Percentiles rank a stretch among this genome's conserved stretches.
Evolutionary conservation across 1,140 invertebrate species (phyloP).

Genomic region (Drosophila varians): DNA sequence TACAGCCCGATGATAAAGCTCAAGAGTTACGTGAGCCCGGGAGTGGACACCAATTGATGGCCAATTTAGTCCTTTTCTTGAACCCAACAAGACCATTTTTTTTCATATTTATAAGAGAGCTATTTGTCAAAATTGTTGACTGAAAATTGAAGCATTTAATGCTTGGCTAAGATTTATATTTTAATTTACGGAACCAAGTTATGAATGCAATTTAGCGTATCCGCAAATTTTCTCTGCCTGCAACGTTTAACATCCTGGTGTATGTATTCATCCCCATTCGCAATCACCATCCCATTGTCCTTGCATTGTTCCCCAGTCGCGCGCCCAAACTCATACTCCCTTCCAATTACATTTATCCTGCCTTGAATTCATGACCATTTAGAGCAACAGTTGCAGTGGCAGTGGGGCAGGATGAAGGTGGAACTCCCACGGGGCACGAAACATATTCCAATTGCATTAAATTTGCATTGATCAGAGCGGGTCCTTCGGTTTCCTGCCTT

Average conservation of each 20-base stretch:
- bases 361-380: slow-evolving; percentile 5
- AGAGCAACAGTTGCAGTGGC: slow-evolving; percentile 13
- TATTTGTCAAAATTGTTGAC: neutral
- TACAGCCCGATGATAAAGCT: slow-evolving; percentile 52
- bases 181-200: too few relatives aligned
- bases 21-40: slow-evolving; percentile 9
- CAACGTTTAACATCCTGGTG: too few relatives aligned
- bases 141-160: neutral
- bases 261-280: neutral
- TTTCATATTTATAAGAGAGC: neutral
- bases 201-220: too few relatives aligned
- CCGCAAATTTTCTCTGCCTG: neutral
- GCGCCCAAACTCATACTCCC: neutral
- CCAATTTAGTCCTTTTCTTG: slow-evolving; percentile 26
- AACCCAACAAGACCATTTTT: too few relatives aligned
- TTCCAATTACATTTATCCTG: slow-evolving; percentile 55
- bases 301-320: slow-evolving; percentile 18
- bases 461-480: slow-evolving; percentile 64
- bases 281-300: slow-evolving; percentile 28
- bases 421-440: slow-evolving; percentile 10
- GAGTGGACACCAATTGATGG: slow-evolving; percentile 33
- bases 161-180: neutral
- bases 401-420: neutral
- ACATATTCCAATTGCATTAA: slow-evolving; percentile 58
- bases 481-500: slow-evolving; percentile 33